phyloP scores from a whole-genome alignment of 2,113 vertebrate species.

The Clinocottus analis region DNA sequence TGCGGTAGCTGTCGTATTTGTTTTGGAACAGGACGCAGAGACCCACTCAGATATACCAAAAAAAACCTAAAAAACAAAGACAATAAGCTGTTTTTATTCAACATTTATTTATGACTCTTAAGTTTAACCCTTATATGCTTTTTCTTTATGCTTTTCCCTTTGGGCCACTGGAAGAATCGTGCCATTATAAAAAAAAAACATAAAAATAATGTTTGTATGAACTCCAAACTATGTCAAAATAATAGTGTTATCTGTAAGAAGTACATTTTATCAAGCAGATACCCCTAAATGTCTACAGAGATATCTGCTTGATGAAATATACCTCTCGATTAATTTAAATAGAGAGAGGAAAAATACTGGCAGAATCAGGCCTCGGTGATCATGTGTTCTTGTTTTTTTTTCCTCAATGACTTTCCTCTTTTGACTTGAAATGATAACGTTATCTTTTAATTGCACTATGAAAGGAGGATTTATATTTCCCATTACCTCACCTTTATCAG shows the following conservation, averaged over 20 bases:
- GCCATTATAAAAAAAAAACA: conserved; percentile 21
- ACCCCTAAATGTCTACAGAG: too few relatives aligned
- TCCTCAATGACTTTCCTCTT: conserved; percentile 35
- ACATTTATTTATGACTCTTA: conserved; percentile 75
- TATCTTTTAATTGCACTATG: conserved; percentile 77
- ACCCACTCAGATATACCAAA: conserved; percentile 75
- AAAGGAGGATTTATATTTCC: conserved; percentile 63
- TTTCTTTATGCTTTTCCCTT: conserved; percentile 23
- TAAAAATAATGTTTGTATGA: conserved; percentile 36
- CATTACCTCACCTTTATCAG: conserved; percentile 72
- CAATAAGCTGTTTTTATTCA: conserved; percentile 78
- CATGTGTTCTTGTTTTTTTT: not conserved
- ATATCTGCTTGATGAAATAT: too few relatives aligned
- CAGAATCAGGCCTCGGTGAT: conserved; percentile 10
- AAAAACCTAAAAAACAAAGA: conserved; percentile 50
- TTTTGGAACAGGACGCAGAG: conserved; percentile 62
- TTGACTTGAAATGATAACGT: conserved; percentile 70
- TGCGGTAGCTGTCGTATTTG: conserved; percentile 74
- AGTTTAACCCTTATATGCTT: conserved; percentile 52
- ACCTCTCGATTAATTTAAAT: conserved; percentile 18
- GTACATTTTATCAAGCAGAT: conserved; percentile 38
- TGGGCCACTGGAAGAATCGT: conserved; percentile 39
- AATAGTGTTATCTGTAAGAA: conserved; percentile 42
- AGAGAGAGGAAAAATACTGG: not conserved
- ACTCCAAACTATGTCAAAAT: conserved; percentile 44